Conservation (phyloP, 2,888 invertebrate species). For the Drosophila peninsularis region DNA sequence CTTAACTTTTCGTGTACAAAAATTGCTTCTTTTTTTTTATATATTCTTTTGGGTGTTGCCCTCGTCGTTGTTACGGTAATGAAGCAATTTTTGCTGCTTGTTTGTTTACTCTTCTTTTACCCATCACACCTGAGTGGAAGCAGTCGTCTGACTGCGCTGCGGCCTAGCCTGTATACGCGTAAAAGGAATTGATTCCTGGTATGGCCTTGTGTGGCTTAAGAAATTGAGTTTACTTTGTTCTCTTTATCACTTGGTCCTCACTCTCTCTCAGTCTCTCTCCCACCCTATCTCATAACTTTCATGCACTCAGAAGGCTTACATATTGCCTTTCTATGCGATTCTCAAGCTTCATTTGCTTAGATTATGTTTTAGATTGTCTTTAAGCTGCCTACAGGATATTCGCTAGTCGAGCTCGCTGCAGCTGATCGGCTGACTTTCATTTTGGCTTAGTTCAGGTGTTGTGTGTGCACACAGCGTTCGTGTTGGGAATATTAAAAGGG, state of each 20-base stretch:
- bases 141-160: background rate
- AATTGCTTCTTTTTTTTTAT: conserved; percentile 6
- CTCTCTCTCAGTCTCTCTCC: no score
- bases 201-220: background rate
- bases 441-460: background rate
- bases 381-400: background rate
- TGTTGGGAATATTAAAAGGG: conserved; percentile 43
- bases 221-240: background rate
- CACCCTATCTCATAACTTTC: background rate
- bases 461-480: conserved; percentile 13
- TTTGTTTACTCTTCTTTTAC: conserved; percentile 3
- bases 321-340: background rate
- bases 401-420: background rate
- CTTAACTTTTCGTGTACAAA: conserved; percentile 37
- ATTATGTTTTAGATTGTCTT: no score
- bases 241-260: background rate
- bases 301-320: no score
- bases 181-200: background rate
- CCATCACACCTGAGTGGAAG: background rate
- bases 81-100: conserved; percentile 28
- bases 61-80: conserved; percentile 25
- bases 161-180: background rate
- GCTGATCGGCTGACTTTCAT: background rate
- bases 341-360: no score
- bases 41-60: conserved; percentile 1